A percentile compares a stretch with the other conserved stretches of the same genome.
Conservation (phyloP, 2,797 vertebrate species). For the Anguilla marmorata region DNA sequence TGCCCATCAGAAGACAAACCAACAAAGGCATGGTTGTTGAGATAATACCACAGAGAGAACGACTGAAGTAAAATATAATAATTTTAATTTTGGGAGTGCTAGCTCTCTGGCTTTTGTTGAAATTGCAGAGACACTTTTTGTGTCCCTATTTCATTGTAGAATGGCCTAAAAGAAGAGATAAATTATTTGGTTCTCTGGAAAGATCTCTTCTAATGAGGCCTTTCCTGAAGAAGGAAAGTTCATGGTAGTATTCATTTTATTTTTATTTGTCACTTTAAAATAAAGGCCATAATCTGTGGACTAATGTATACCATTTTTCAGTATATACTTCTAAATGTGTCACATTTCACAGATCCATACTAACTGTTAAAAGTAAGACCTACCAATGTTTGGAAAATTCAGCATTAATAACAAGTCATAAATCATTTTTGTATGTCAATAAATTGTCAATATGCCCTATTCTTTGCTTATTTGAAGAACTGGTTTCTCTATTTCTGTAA, state of each 20-base stretch:
- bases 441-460: too few species aligned
- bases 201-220: neutral
- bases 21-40: too few species aligned
- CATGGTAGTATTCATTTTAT: neutral
- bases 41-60: too few species aligned
- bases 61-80: too few species aligned
- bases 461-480: neutral
- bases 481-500: too few species aligned
- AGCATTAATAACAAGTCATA: neutral
- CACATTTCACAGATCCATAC: too few species aligned
- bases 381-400: too few species aligned
- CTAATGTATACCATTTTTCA: neutral
- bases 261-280: neutral
- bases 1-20: too few species aligned
- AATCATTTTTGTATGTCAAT: neutral
- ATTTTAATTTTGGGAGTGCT: neutral
- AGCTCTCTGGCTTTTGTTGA: neutral
- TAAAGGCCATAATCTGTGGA: neutral
- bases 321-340: too few species aligned
- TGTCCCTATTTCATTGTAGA: neutral
- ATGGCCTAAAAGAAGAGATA: neutral
- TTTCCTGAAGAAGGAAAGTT: neutral
- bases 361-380: too few species aligned
- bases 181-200: neutral
- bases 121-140: neutral